phyloP scores from a whole-genome alignment of 1,140 invertebrate genomes.

The Lasioglossum albipes region DNA sequence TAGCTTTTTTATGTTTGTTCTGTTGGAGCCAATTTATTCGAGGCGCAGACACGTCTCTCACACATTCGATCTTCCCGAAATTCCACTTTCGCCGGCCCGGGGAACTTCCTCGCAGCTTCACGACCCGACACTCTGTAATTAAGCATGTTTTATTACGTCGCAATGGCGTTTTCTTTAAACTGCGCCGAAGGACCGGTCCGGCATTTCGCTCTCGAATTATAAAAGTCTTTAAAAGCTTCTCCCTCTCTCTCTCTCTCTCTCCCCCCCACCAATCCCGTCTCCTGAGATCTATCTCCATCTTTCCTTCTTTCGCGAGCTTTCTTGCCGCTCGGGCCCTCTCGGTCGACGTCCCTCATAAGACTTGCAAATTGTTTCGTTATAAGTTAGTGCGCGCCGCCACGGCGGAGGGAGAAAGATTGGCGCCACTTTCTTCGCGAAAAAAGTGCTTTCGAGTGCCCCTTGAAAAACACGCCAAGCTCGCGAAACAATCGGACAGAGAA shows the following conservation, averaged over 20 bases:
- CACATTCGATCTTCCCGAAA: neutral
- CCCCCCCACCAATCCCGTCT: neutral
- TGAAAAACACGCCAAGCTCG: slow-evolving; percentile 18
- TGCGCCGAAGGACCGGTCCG: slow-evolving; percentile 1
- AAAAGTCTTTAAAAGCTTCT: slow-evolving; percentile 52
- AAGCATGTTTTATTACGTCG: slow-evolving; percentile 8
- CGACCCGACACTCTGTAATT: neutral
- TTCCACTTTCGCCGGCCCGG: neutral
- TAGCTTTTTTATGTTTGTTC: too few species aligned
- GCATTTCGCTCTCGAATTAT: slow-evolving; percentile 48
- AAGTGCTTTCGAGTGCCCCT: slow-evolving; percentile 33
- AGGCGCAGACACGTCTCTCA: neutral
- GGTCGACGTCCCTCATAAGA: slow-evolving; percentile 54
- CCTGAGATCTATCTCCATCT: too few species aligned
- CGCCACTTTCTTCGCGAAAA: slow-evolving; percentile 37
- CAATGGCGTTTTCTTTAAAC: slow-evolving; percentile 25
- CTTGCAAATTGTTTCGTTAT: slow-evolving; percentile 71
- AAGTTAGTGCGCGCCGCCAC: slow-evolving; percentile 64
- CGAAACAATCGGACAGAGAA: slow-evolving; percentile 17
- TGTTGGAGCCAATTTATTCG: too few species aligned
- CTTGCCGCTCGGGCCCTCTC: neutral
- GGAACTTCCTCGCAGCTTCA: neutral
- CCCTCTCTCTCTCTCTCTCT: neutral
- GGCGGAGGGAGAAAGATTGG: slow-evolving; percentile 22
- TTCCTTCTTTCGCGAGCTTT: neutral